phyloP scores from a whole-genome alignment of 2,888 invertebrate species.

The Agapostemon virescens region DNA sequence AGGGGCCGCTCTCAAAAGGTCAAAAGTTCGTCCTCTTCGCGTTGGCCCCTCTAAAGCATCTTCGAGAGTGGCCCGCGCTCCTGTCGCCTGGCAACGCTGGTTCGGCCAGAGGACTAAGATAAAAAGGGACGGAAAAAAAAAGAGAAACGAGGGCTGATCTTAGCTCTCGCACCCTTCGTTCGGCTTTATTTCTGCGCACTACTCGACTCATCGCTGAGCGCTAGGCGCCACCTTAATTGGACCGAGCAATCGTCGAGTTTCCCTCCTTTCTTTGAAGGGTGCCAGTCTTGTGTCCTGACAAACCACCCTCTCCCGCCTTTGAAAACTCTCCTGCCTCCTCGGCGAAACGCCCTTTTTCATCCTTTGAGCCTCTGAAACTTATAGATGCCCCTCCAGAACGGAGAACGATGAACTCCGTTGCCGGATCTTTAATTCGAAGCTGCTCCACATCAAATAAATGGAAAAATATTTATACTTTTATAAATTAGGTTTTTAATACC shows the following conservation, averaged over 20 bases:
- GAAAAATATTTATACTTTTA: not conserved
- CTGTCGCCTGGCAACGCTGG: constrained; percentile 70
- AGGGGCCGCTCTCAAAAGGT: constrained; percentile 72
- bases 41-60: constrained; percentile 64
- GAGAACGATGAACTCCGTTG: not conserved
- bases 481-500: no score
- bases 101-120: constrained; percentile 42
- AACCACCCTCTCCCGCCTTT: constrained; percentile 47
- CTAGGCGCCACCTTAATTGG: constrained; percentile 66
- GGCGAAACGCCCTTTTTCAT: constrained; percentile 18
- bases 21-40: constrained; percentile 72
- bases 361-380: constrained; percentile 46
- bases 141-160: constrained; percentile 41
- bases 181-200: constrained; percentile 65
- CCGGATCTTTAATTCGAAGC: not conserved
- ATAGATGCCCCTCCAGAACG: constrained; percentile 28
- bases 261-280: constrained; percentile 49
- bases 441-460: not conserved
- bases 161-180: constrained; percentile 37
- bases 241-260: constrained; percentile 62
- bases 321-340: constrained; percentile 35
- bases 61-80: constrained; percentile 65
- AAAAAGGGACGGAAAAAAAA: constrained; percentile 20
- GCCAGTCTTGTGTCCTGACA: constrained; percentile 51
- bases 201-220: constrained; percentile 61